A percentile compares a stretch with the other conserved stretches of the same genome.
These are phyloP conservation scores for Dasyornis broadbenti DNA, from an alignment of 2,113 vertebrate species.

Conservation along the genomic window DNA sequence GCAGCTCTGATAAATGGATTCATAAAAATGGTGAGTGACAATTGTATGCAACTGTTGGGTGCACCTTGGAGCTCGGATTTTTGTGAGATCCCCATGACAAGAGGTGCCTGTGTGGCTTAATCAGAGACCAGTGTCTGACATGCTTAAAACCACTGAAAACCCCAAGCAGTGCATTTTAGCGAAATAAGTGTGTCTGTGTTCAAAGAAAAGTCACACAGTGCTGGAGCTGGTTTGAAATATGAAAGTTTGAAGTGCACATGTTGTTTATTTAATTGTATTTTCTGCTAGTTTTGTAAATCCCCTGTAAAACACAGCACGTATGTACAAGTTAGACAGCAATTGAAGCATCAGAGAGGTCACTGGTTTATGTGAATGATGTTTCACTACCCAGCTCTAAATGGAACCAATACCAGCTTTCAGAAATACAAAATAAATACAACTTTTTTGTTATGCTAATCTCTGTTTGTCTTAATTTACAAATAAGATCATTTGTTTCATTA, in stretches of 20 bases:
- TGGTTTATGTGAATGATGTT: not conserved
- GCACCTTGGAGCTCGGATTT: not conserved
- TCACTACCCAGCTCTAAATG: not conserved
- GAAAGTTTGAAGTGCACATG: not conserved
- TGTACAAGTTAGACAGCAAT: not conserved
- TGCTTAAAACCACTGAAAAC: not conserved
- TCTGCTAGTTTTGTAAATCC: not conserved
- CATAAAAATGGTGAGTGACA: slow-evolving; percentile 89
- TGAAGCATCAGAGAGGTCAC: not conserved
- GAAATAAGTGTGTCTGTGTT: not conserved
- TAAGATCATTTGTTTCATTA: not conserved
- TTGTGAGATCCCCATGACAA: not conserved
- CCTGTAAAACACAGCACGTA: not conserved
- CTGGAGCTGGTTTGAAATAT: not conserved
- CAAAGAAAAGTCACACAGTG: not conserved
- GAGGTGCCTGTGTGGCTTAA: not conserved
- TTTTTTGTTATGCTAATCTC: not conserved
- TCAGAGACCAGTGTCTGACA: not conserved
- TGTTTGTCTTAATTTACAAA: not conserved
- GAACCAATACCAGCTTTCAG: not conserved
- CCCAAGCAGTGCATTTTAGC: not conserved
- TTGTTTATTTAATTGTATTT: not conserved
- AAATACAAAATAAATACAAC: not conserved
- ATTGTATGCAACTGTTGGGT: not conserved
- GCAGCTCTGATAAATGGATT: slow-evolving; percentile 91